A percentile compares a stretch with the other conserved stretches of the same genome.
These are phyloP conservation scores for Fregetta grallaria DNA, from an alignment of 2,113 vertebrate species.

Conservation along the genomic window DNA sequence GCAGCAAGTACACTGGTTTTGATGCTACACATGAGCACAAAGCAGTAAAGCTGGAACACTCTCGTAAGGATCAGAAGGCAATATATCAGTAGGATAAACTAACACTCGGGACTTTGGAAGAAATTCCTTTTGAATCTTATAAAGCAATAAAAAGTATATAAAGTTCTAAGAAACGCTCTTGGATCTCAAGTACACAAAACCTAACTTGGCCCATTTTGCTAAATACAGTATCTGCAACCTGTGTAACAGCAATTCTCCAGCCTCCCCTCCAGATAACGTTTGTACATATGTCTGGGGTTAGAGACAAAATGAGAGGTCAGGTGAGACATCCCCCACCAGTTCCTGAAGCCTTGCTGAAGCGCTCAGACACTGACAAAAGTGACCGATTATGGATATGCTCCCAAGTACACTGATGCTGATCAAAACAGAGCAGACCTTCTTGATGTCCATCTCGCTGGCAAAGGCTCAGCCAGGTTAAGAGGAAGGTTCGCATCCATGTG, in stretches of 20 bases:
- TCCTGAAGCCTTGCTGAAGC: not conserved
- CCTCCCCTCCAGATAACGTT: accelerated
- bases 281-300: not conserved
- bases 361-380: not conserved
- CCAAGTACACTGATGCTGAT: not conserved
- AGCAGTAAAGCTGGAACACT: not conserved
- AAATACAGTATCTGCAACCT: not conserved
- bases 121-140: not conserved
- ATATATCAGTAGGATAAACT: not conserved
- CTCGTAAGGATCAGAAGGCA: not conserved
- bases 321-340: not conserved
- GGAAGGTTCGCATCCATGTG: not conserved
- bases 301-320: not conserved
- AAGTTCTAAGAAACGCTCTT: not conserved
- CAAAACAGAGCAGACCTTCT: not conserved
- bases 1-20: not conserved
- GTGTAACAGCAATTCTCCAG: not conserved
- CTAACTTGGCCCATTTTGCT: not conserved
- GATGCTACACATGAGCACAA: not conserved
- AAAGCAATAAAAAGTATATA: not conserved
- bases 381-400: accelerated
- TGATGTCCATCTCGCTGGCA: not conserved
- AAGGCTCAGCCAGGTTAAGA: conserved; percentile 5
- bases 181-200: not conserved
- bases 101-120: not conserved